Percentiles rank a stretch among this genome's conserved stretches.
Conservation (phyloP, 2,888 invertebrate species). For the Labia minor region DNA sequence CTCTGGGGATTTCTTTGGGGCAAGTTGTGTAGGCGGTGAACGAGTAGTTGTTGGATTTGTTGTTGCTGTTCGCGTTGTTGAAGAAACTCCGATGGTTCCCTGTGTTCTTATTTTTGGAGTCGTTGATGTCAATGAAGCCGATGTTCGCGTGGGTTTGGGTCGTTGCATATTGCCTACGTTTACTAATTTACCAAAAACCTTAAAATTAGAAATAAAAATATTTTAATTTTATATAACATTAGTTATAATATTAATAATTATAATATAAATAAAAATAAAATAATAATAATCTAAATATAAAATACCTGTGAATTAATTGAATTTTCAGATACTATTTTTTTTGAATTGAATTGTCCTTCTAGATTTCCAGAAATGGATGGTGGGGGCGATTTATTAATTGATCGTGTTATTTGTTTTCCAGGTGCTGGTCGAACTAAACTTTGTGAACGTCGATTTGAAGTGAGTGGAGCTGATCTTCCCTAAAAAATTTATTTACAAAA, state of each 20-base stretch:
- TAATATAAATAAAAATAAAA: not conserved
- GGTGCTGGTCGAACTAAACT: not conserved
- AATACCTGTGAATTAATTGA: not conserved
- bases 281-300: not conserved
- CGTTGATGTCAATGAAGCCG: not conserved
- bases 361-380: not conserved
- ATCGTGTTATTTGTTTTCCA: not conserved
- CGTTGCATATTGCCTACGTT: slow-evolving; percentile 38
- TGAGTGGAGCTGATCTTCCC: not conserved
- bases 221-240: not conserved
- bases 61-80: not conserved
- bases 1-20: not conserved
- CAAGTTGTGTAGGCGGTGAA: not conserved
- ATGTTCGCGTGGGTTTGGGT: not conserved
- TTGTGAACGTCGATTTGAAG: not conserved
- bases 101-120: slow-evolving; percentile 9
- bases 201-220: not conserved
- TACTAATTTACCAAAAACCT: slow-evolving; percentile 33
- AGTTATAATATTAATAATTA: not conserved
- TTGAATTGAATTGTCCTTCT: not conserved
- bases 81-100: not conserved
- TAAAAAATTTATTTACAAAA: not conserved
- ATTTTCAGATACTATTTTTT: not conserved
- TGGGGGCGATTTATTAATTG: not conserved
- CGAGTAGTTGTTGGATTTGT: not conserved